Conservation (phyloP, 2,888 invertebrate genomes). For the Scrobipalpa atriplicella region DNA sequence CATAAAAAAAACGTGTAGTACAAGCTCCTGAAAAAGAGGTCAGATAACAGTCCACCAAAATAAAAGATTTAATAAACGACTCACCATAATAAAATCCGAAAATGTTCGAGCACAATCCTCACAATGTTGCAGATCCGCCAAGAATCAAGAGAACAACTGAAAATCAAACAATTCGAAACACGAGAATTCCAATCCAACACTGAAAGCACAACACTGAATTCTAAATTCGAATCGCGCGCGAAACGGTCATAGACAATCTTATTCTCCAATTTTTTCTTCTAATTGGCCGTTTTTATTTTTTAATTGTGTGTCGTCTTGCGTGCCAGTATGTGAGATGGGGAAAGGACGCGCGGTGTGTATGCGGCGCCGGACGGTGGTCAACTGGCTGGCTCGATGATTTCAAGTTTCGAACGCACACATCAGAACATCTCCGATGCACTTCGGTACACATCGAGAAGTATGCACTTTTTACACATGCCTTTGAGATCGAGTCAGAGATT, state of each 20-base stretch:
- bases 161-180: conserved; percentile 32
- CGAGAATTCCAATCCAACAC: conserved; percentile 44
- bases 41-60: conserved; percentile 14
- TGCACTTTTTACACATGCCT: conserved; percentile 32
- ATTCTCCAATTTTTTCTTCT: conserved; percentile 38
- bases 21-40: background rate
- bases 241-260: conserved; percentile 43
- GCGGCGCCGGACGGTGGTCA: conserved; percentile 77
- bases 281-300: conserved; percentile 42
- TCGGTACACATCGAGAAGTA: conserved; percentile 30
- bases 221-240: conserved; percentile 48
- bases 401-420: conserved; percentile 44
- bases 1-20: background rate
- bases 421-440: conserved; percentile 32
- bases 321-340: conserved; percentile 44
- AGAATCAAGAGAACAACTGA: conserved; percentile 33
- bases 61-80: conserved; percentile 33
- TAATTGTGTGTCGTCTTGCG: conserved; percentile 51
- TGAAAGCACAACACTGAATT: conserved; percentile 48
- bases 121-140: conserved; percentile 30
- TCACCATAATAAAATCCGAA: conserved; percentile 43
- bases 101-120: conserved; percentile 34
- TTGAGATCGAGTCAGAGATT: conserved; percentile 20
- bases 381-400: conserved; percentile 51
- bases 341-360: conserved; percentile 50